Evolutionary conservation across 2,888 invertebrate species (phyloP), one percentile per base, ranked within the genome.

Genomic region (Coleophora deauratella): DNA sequence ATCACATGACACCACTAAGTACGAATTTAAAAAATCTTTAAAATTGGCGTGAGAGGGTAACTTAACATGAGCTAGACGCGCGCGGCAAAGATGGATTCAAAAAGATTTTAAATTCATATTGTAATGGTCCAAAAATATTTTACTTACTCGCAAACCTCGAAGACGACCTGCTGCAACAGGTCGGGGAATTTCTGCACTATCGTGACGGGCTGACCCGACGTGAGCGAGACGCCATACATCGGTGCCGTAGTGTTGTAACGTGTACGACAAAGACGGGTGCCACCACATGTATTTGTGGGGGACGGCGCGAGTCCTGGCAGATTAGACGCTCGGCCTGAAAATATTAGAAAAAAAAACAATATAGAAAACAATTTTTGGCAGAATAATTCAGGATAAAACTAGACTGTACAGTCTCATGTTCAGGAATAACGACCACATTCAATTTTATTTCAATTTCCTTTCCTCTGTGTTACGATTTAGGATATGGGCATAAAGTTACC

Each of bases 151-250:
- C 94, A 94, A 64, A 93, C 93, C 81, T 96, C 96, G 66, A 95
- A 96, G 40, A 96, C 95, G 43, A 96, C 96, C 80, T 96, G 96
- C 70, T 96, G 96, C 48, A 96, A 74, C 33, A 96, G 87, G 80
- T 96, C 96, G 1, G 96, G 96, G 65, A 97, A 97, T 78, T 96
- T 96, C 78, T 96, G 96, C 31, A 96, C 96, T 59, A 96, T 96
- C 40, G 96, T 96, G 54, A 96, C 96, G 0, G 96, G 95, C 63
- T 96, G 95, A 1, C 96, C 96, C 10, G 95, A 96, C 11, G 96
- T 96, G 32, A 96, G 84, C 12, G 95, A 96, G 34, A 96, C 95
- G n/a, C 96, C 96, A 67, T 95, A 96, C 93, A 96, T 94, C 0
- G 96, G 96, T 12, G 96, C 96, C 34, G 96, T 96, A 14, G 96